Evolutionary conservation across 2,797 vertebrate genomes (phyloP).

Genomic region (Meda fulgida): DNA sequence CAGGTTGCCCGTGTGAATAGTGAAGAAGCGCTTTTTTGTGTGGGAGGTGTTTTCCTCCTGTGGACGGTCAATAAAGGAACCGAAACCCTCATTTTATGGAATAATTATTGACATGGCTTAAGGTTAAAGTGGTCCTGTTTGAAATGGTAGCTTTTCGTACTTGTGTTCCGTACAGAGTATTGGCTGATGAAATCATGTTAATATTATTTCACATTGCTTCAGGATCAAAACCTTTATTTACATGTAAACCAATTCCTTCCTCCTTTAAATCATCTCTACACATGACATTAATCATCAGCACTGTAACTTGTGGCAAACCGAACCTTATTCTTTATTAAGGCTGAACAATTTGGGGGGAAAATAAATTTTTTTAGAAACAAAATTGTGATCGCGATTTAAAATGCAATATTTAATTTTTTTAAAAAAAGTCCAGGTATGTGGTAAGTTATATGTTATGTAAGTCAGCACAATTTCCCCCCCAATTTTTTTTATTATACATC

Average conservation of each 20-base stretch:
- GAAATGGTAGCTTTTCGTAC: neutral
- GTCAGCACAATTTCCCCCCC: neutral
- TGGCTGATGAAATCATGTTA: slow-evolving; percentile 12
- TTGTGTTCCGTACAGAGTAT: neutral
- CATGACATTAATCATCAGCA: slow-evolving; percentile 19
- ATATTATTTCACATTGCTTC: slow-evolving; percentile 17
- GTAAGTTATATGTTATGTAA: too few species aligned
- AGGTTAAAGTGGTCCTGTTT: neutral
- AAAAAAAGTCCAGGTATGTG: neutral
- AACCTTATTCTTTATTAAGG: neutral
- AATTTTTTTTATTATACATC: neutral
- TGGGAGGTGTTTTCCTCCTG: slow-evolving; percentile 31
- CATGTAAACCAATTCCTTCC: neutral
- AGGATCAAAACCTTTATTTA: slow-evolving; percentile 18
- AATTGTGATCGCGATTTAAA: neutral
- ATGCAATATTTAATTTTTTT: neutral
- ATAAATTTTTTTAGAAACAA: neutral
- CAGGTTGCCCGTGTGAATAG: slow-evolving; percentile 74
- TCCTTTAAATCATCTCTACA: slow-evolving; percentile 13
- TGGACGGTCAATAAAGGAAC: slow-evolving; percentile 32
- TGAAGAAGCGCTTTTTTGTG: slow-evolving; percentile 57
- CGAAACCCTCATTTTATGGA: slow-evolving; percentile 28
- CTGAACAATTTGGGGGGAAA: neutral
- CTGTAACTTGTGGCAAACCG: slow-evolving; percentile 3
- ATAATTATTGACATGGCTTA: slow-evolving; percentile 34